Evolutionary conservation across 2,888 invertebrate genomes (phyloP), one percentile per base, ranked within the genome.

Genomic region (Diploptera punctata): DNA sequence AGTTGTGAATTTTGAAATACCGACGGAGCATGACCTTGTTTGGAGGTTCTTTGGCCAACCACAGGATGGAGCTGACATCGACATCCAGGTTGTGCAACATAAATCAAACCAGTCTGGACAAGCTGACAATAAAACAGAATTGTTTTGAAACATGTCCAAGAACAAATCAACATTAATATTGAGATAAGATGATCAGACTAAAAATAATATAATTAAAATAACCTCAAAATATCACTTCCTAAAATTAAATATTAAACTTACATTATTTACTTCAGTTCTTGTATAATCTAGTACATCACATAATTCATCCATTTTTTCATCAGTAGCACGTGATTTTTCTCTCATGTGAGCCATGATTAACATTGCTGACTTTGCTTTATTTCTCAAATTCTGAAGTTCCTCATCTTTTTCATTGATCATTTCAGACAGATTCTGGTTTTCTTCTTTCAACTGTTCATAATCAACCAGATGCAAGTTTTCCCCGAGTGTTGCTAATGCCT

Each of bases 321-420:
- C 44, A 16, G 19, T 54, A n/a, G 24, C 85, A 76, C 85, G 81
- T 18, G 85, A 81, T 79, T 87, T 87, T 79, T 87, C 87, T 76
- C 85, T 82, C 38, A 86, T 78, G 76, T 87, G 87, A 1, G 86
- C 86, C 67, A 87, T 77, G 21, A 80, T 83, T 79, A 86, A 85
- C 19, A 86, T 84, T 0, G 85, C 84, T 70, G 81, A 82, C 18
- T 83, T 83, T 73, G 85, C 86, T 80, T 84, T 85, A 74, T 80
- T 80, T 67, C 86, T 80, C 68, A 87, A 78, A 75, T 82, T 83
- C 49, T 82, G 78, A 67, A 87, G 76, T 77, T 87, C 86, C 78
- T 86, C 86, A 75, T 87, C 86, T 76, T 86, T 80, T 77, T 87
- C 87, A 78, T 87, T 87, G 70, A 87, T 84, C 80, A 87, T 87